phyloP scores from a whole-genome alignment of 2,113 vertebrate genomes.

The Brachyhypopomus occidentalis region DNA sequence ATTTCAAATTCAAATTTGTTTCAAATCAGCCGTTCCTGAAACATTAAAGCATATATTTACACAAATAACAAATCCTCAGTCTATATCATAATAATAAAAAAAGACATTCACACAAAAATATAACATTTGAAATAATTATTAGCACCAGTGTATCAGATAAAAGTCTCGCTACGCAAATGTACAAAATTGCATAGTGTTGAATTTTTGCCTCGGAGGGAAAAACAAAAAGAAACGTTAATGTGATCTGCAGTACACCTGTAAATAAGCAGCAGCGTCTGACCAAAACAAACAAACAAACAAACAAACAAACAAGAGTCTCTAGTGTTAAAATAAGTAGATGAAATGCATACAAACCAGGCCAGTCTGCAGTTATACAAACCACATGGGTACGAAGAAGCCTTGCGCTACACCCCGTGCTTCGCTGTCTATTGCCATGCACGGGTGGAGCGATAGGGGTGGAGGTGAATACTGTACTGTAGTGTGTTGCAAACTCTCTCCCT shows the following conservation, averaged over 20 bases:
- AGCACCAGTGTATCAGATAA: constrained; percentile 99
- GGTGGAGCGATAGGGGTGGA: background rate
- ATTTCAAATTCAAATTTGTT: constrained; percentile 53
- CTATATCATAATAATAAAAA: constrained; percentile 83
- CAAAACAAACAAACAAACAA: constrained; percentile 36
- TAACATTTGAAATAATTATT: constrained; percentile 99
- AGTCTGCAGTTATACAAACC: background rate
- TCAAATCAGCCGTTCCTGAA: constrained; percentile 77
- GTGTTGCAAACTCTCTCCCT: background rate
- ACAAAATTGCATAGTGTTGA: constrained; percentile 96
- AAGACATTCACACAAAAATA: constrained; percentile 98
- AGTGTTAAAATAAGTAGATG: constrained; percentile 15
- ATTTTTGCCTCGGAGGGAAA: constrained; percentile 52
- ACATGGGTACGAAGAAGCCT: background rate
- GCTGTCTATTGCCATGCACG: background rate
- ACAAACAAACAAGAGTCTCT: background rate
- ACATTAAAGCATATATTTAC: constrained; percentile 86
- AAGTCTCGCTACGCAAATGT: constrained; percentile 88
- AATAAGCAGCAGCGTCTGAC: constrained; percentile 59
- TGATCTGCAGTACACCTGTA: constrained; percentile 58
- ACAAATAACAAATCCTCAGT: constrained; percentile 85
- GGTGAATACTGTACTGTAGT: constrained; percentile 49
- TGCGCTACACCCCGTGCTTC: background rate
- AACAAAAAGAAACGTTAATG: constrained; percentile 49
- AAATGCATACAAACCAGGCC: constrained; percentile 15